phyloP scores from a whole-genome alignment of 2,113 vertebrate genomes.

The Malurus alboscapulatus region DNA sequence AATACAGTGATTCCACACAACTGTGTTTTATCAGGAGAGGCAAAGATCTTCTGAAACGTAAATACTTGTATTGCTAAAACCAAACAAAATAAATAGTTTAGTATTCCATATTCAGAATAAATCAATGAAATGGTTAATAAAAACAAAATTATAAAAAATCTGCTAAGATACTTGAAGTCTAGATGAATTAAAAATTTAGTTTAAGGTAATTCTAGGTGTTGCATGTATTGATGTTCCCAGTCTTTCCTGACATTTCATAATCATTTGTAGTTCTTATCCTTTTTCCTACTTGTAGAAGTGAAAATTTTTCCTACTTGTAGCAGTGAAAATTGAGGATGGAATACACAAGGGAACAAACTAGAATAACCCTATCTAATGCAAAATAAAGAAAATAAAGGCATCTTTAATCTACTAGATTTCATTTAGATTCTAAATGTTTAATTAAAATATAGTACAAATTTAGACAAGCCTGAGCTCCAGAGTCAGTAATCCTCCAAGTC shows the following conservation, averaged over 20 bases:
- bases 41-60: slow-evolving; percentile 87
- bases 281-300: background rate
- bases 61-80: slow-evolving; percentile 91
- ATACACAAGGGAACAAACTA: background rate
- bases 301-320: background rate
- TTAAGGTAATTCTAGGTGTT: background rate
- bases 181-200: background rate
- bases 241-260: background rate
- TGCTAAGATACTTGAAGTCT: background rate
- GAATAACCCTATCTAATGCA: background rate
- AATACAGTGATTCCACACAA: slow-evolving; percentile 85
- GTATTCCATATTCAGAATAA: background rate
- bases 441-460: background rate
- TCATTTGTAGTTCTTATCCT: background rate
- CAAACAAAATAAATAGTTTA: background rate
- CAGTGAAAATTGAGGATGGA: background rate
- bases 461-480: background rate
- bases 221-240: background rate
- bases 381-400: background rate
- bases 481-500: background rate
- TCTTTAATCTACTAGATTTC: background rate
- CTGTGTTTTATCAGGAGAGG: slow-evolving; percentile 85
- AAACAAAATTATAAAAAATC: background rate
- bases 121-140: background rate
- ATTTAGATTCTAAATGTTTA: background rate